phyloP scores from a whole-genome alignment of 2,797 vertebrate species.

The Cyclopterus lumpus region DNA sequence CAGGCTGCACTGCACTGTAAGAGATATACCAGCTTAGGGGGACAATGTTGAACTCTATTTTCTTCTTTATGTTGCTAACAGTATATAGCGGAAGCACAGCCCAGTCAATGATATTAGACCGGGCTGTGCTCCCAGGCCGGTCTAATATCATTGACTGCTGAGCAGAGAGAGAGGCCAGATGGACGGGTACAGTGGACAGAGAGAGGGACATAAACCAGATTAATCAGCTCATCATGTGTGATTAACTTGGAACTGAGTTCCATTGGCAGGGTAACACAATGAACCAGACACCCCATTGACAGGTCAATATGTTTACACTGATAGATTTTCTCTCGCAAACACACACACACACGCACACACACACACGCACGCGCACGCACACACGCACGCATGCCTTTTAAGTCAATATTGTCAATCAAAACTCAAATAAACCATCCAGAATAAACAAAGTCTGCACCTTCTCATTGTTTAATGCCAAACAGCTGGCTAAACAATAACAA shows the following conservation, averaged over 20 bases:
- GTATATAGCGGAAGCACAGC: neutral
- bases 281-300: conserved; percentile 69
- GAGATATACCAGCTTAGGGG: conserved; percentile 15
- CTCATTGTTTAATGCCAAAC: neutral
- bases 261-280: conserved; percentile 56
- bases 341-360: conserved; percentile 4
- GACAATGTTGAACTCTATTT: conserved; percentile 25
- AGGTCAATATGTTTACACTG: conserved; percentile 78
- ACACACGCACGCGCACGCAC: conserved; percentile 15
- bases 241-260: conserved; percentile 73
- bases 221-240: conserved; percentile 82
- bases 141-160: neutral
- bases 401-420: neutral
- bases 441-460: neutral
- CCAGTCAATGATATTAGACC: conserved; percentile 1
- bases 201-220: conserved; percentile 72
- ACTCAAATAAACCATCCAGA: neutral
- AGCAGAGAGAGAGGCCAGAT: conserved; percentile 63
- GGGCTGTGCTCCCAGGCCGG: neutral
- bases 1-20: neutral
- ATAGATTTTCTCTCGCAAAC: conserved; percentile 51
- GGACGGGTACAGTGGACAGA: conserved; percentile 65
- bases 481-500: neutral
- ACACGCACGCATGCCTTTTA: neutral
- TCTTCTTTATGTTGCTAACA: conserved; percentile 25